Percentiles rank a stretch among this genome's conserved stretches.
phyloP scores from a whole-genome alignment of 2,113 vertebrate species.

The Tamias sibiricus region DNA sequence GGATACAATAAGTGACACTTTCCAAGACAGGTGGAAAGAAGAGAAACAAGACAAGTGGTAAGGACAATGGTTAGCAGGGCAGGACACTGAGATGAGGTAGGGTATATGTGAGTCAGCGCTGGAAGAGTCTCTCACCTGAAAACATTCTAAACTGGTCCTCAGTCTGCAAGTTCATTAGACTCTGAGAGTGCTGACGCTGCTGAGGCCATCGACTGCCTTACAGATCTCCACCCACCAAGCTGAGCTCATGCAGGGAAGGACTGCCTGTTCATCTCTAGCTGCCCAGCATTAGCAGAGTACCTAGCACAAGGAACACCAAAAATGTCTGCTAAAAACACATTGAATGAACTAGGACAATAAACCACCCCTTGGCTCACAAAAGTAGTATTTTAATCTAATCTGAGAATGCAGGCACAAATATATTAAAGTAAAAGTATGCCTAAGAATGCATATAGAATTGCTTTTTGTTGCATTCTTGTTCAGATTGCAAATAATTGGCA shows the following conservation, averaged over 20 bases:
- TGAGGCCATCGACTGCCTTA: background rate
- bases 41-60: background rate
- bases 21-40: background rate
- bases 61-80: background rate
- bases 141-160: background rate
- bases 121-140: background rate
- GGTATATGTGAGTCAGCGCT: background rate
- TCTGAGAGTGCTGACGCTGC: no score
- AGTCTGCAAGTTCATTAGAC: background rate
- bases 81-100: background rate
- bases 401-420: background rate
- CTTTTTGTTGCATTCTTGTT: background rate
- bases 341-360: background rate
- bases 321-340: background rate
- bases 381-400: background rate
- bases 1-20: background rate
- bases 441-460: constrained; percentile 24
- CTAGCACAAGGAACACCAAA: background rate
- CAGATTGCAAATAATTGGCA: background rate
- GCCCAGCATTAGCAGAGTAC: background rate
- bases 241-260: background rate
- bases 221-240: background rate
- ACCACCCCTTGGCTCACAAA: background rate
- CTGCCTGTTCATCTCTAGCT: background rate
- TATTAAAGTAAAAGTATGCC: constrained; percentile 14